phyloP scores from a whole-genome alignment of 30 jellyfish, hydroid and myxozoan species.

The Catostylus mosaicus region DNA sequence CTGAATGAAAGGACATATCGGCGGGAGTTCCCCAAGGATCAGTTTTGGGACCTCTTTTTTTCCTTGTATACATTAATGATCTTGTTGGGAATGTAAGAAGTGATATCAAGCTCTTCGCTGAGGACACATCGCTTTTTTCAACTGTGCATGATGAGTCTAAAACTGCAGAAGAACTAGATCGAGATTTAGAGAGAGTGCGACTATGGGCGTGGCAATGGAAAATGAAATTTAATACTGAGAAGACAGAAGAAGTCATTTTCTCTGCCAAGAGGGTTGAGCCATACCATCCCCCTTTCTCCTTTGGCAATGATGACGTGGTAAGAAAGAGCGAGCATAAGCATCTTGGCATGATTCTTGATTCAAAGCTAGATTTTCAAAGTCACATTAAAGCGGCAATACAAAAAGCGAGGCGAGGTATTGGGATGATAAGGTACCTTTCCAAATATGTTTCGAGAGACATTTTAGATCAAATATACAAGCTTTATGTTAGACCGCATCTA shows the following conservation, averaged over 20 bases:
- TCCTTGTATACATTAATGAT: constrained; percentile 41
- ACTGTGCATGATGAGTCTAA: constrained; percentile 27
- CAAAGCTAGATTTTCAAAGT: constrained; percentile 48
- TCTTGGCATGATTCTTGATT: constrained; percentile 52
- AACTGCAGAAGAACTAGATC: constrained; percentile 40
- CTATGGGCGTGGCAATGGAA: constrained; percentile 68
- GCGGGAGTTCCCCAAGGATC: constrained; percentile 71
- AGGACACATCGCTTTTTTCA: constrained; percentile 61
- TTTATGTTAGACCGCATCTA: constrained; percentile 47
- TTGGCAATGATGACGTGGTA: constrained; percentile 31
- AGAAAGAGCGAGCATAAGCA: constrained; percentile 38
- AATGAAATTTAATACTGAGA: constrained; percentile 47
- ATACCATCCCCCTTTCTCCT: constrained; percentile 39
- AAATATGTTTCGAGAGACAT: constrained; percentile 43
- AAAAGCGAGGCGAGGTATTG: constrained; percentile 48
- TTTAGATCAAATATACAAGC: constrained; percentile 47
- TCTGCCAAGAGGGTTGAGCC: constrained; percentile 37
- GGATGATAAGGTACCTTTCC: constrained; percentile 47
- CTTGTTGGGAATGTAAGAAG: constrained; percentile 24
- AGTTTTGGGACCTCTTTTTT: constrained; percentile 44
- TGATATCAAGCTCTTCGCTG: constrained; percentile 41
- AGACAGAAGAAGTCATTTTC: constrained; percentile 41
- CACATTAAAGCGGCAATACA: constrained; percentile 47
- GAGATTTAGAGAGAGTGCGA: constrained; percentile 43
- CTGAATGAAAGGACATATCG: constrained; percentile 29